phyloP scores from a whole-genome alignment of 2,888 invertebrate genomes.

The Silvanus unidentatus region DNA sequence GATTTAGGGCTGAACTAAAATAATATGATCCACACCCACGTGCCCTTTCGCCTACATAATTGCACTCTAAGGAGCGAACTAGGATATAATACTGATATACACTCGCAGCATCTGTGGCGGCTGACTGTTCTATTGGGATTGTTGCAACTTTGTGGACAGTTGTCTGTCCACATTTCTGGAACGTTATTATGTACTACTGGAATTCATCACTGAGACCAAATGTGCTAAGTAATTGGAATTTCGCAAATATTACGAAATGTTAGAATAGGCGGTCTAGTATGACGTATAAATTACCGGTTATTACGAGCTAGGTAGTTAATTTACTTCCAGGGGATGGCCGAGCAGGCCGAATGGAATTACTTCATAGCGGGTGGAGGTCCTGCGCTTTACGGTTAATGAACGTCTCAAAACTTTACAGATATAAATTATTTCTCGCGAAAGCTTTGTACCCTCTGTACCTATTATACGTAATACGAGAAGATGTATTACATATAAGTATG shows the following conservation, averaged over 20 bases:
- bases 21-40: slow-evolving; percentile 10
- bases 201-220: slow-evolving; percentile 6
- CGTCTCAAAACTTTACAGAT: no score
- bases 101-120: background rate
- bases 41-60: slow-evolving; percentile 6
- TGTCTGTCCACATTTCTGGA: background rate
- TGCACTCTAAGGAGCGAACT: background rate
- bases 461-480: no score
- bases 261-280: slow-evolving; percentile 17
- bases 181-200: slow-evolving; percentile 6
- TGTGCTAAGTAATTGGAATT: slow-evolving; percentile 20
- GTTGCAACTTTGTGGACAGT: background rate
- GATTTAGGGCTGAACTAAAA: slow-evolving; percentile 11
- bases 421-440: no score
- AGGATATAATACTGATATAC: background rate
- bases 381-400: no score
- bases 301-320: slow-evolving; percentile 1
- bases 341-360: no score
- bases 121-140: no score
- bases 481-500: no score
- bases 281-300: slow-evolving; percentile 17
- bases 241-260: slow-evolving; percentile 23
- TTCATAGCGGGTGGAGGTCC: no score
- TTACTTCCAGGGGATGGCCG: slow-evolving; percentile 1
- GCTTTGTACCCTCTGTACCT: no score